These are phyloP conservation scores for Nycticryphes semicollaris DNA, from an alignment of 2,113 vertebrate species.

Conservation along the genomic window DNA sequence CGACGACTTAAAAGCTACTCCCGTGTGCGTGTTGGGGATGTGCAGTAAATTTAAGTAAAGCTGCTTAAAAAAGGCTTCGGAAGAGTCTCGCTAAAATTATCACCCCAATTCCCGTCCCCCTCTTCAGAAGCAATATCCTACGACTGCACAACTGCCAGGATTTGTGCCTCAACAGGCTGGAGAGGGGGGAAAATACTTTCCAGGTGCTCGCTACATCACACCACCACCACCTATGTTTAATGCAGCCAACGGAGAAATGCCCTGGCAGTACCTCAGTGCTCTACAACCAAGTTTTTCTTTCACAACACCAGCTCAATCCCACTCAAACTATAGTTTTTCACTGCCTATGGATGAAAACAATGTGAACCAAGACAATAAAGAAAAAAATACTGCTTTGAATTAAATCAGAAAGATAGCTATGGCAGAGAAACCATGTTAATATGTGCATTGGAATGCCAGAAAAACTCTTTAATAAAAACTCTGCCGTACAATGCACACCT, in stretches of 20 bases:
- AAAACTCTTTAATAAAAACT: constrained; percentile 31
- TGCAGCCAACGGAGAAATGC: neutral
- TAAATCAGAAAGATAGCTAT: constrained; percentile 37
- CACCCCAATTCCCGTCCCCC: neutral
- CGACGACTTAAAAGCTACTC: neutral
- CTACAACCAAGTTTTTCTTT: neutral
- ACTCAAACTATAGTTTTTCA: neutral
- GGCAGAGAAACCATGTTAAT: neutral
- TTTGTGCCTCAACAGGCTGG: neutral
- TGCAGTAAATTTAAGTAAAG: neutral
- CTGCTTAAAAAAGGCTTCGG: neutral
- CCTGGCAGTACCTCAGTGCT: constrained; percentile 7
- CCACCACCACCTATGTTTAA: neutral
- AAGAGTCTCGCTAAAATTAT: neutral
- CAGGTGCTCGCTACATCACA: neutral
- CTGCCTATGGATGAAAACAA: neutral
- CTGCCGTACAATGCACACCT: constrained; percentile 29
- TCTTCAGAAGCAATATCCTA: neutral
- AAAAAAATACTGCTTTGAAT: constrained; percentile 15
- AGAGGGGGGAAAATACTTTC: neutral
- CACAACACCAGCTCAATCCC: constrained; percentile 36
- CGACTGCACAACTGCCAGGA: neutral
- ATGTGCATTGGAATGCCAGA: constrained; percentile 21
- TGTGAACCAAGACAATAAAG: neutral
- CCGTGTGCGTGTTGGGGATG: too few species aligned